Conservation (phyloP, 37 sponge, comb jelly and placozoan genomes). For the Halisarca cf. caerulea region DNA sequence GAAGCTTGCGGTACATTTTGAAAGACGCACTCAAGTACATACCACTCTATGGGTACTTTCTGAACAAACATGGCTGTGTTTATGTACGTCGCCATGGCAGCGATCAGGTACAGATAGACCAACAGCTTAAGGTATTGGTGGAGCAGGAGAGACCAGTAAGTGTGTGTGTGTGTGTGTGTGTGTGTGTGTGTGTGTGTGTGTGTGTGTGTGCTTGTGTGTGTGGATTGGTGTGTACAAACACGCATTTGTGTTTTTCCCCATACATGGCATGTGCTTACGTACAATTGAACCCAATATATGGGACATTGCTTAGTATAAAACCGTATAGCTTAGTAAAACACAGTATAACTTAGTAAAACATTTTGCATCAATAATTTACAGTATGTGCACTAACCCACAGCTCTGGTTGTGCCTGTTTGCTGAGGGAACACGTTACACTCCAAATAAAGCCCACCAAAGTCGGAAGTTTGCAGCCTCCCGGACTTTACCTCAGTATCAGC, state of each 20-base stretch:
- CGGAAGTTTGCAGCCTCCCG: slow-evolving; percentile 54
- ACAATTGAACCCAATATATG: too few relatives aligned
- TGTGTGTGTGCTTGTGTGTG: too few relatives aligned
- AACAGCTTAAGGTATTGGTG: background rate
- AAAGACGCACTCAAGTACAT: slow-evolving; percentile 78
- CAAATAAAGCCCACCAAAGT: slow-evolving; percentile 26
- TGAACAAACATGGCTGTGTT: slow-evolving; percentile 22
- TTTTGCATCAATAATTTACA: too few relatives aligned
- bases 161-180: too few relatives aligned
- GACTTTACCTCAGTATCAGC: slow-evolving; percentile 35
- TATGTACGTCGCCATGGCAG: background rate
- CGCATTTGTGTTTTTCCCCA: too few relatives aligned
- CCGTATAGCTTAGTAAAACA: too few relatives aligned
- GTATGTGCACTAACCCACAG: too few relatives aligned
- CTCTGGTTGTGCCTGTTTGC: slow-evolving; percentile 86
- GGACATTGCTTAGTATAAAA: too few relatives aligned
- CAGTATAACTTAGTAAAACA: too few relatives aligned
- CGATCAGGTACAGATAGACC: background rate
- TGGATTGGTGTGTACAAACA: too few relatives aligned
- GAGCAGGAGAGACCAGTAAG: slow-evolving; percentile 2
- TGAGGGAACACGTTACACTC: slow-evolving; percentile 81
- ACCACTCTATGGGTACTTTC: slow-evolving; percentile 76
- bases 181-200: too few relatives aligned
- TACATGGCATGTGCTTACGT: too few relatives aligned
- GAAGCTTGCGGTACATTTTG: slow-evolving; percentile 69